Conservation (phyloP, 2,797 vertebrate genomes). For the Lateolabrax maculatus region DNA sequence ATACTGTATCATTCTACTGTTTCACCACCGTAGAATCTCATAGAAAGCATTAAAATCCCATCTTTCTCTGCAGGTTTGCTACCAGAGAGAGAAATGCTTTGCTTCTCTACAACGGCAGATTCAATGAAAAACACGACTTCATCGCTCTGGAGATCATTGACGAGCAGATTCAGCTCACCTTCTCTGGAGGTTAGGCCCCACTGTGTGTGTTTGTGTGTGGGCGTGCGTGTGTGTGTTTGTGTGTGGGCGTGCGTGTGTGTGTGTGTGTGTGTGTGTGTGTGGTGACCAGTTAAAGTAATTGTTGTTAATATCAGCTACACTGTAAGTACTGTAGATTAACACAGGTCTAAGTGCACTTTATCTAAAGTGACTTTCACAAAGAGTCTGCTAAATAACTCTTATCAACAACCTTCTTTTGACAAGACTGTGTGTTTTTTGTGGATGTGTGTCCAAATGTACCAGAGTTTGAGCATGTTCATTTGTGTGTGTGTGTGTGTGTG, state of each 20-base stretch:
- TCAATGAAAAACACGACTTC: slow-evolving; percentile 99
- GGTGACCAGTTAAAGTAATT: background rate
- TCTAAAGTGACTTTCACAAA: slow-evolving; percentile 52
- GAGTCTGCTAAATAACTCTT: slow-evolving; percentile 30
- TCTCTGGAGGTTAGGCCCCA: slow-evolving; percentile 89
- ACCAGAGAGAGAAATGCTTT: slow-evolving; percentile 93
- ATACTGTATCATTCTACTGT: background rate
- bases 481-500: background rate
- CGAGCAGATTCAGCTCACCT: slow-evolving; percentile 97
- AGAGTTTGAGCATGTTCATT: slow-evolving; percentile 14
- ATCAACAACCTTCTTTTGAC: slow-evolving; percentile 31
- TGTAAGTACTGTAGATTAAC: slow-evolving; percentile 35
- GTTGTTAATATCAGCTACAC: slow-evolving; percentile 7
- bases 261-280: slow-evolving; percentile 25
- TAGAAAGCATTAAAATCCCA: background rate
- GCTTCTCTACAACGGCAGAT: slow-evolving; percentile 96
- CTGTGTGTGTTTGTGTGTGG: background rate
- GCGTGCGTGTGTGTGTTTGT: slow-evolving; percentile 27
- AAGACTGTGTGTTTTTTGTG: background rate
- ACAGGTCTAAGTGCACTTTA: slow-evolving; percentile 35
- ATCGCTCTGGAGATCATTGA: slow-evolving; percentile 95
- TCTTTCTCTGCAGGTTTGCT: slow-evolving; percentile 89
- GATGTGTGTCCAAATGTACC: background rate
- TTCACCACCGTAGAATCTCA: background rate
- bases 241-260: slow-evolving; percentile 11